phyloP scores from a whole-genome alignment of 2,888 invertebrate genomes.

The Trisateles emortualis region DNA sequence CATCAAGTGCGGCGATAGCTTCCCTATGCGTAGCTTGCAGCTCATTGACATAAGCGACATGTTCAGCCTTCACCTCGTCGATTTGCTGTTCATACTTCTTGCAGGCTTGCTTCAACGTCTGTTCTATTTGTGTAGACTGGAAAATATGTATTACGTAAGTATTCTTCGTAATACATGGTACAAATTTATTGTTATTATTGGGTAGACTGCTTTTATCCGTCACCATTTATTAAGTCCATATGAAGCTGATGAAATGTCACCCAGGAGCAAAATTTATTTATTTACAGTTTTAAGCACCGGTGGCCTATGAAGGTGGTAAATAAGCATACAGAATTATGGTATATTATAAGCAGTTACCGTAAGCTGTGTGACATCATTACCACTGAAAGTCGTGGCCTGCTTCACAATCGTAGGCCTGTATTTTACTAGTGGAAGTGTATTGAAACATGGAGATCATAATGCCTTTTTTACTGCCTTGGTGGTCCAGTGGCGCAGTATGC shows the following conservation, averaged over 20 bases:
- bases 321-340: too few species aligned
- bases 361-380: too few species aligned
- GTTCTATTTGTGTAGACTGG: conserved; percentile 68
- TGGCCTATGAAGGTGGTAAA: too few species aligned
- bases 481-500: too few species aligned
- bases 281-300: too few species aligned
- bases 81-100: conserved; percentile 69
- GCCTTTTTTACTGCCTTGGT: too few species aligned
- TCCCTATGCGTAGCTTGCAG: conserved; percentile 77
- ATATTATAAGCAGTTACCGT: too few species aligned
- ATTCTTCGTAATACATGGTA: conserved; percentile 11
- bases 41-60: conserved; percentile 73
- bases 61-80: conserved; percentile 76
- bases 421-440: too few species aligned
- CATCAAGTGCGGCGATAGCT: conserved; percentile 76
- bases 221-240: conserved; percentile 8
- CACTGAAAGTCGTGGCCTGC: too few species aligned
- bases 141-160: conserved; percentile 21
- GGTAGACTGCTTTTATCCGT: conserved; percentile 8
- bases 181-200: conserved; percentile 41
- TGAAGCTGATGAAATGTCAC: conserved; percentile 9
- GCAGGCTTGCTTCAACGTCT: conserved; percentile 60
- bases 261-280: too few species aligned
- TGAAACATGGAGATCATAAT: too few species aligned
- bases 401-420: too few species aligned